Conservation (phyloP, 2,113 vertebrate species). For the human region GRCh38 chr5:65748001-65748500, state of each 20-base stretch:
- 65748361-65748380: background rate
- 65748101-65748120: too few species aligned
- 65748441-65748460: background rate
- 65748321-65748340: background rate
- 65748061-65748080: too few species aligned
- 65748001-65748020: too few species aligned
- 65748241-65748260: background rate
- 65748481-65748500: too few species aligned
- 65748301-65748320: background rate
- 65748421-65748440: background rate
- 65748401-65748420: background rate
- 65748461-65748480: background rate
- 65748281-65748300: background rate
- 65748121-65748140: too few species aligned
- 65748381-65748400: background rate
- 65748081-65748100: too few species aligned
- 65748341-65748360: background rate
- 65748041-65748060: too few species aligned
- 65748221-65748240: background rate
- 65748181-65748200: too few species aligned
- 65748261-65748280: background rate
- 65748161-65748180: too few species aligned
- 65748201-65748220: background rate
- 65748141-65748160: too few species aligned
- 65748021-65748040: too few species aligned